Evolutionary conservation across 1,140 invertebrate genomes (phyloP).

Genomic region (Brachionus angularis): DNA sequence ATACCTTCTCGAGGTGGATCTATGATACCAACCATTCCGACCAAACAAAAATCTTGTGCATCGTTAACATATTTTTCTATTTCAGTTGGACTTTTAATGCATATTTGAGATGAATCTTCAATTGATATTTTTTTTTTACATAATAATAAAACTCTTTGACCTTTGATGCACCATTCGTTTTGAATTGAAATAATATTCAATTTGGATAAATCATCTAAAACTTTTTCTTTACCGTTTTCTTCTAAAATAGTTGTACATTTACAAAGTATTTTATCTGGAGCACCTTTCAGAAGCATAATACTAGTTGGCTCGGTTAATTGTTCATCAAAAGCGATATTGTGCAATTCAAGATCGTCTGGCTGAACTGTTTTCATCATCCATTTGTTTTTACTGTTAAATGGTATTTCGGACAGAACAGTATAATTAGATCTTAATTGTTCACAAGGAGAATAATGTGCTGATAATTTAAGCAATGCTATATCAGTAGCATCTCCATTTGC

Average conservation of each 20-base stretch:
- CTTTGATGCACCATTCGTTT: slow-evolving; percentile 26
- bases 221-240: slow-evolving; percentile 10
- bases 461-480: slow-evolving; percentile 29
- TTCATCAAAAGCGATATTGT: background rate
- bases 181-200: slow-evolving; percentile 5
- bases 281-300: slow-evolving; percentile 31
- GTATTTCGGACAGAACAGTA: background rate
- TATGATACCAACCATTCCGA: slow-evolving; percentile 70
- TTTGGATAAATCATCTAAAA: background rate
- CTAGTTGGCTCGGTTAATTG: background rate
- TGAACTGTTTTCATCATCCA: slow-evolving; percentile 16
- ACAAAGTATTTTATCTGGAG: slow-evolving; percentile 16
- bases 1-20: slow-evolving; percentile 70
- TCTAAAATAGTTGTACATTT: slow-evolving; percentile 11
- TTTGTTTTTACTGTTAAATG: slow-evolving; percentile 36
- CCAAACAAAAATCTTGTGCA: slow-evolving; percentile 16
- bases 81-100: slow-evolving; percentile 50
- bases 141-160: slow-evolving; percentile 6
- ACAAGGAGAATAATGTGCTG: background rate
- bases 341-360: background rate
- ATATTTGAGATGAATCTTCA: slow-evolving; percentile 32
- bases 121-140: background rate
- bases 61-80: slow-evolving; percentile 14
- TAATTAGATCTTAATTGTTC: background rate
- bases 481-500: slow-evolving; percentile 33